Base-by-base conservation (phyloP, 1,140 invertebrate genomes). In the Trinorchestia longiramus region DNA sequence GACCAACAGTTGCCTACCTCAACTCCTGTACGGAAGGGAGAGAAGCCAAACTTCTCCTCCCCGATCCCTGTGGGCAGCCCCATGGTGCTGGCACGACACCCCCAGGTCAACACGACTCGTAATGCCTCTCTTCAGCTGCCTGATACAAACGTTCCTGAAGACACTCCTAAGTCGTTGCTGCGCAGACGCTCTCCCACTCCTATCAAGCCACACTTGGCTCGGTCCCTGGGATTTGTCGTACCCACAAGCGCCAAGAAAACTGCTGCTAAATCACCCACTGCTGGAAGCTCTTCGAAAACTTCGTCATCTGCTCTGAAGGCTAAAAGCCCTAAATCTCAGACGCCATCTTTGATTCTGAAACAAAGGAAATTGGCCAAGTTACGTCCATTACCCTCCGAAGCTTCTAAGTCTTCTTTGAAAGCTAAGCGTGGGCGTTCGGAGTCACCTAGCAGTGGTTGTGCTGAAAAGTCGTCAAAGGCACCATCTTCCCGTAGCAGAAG, bases 1-100 rank as follows among this genome's bases (percentile, higher is more conserved):
- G 97, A 97, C 96, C 97, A 97, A 95, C 96, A 95, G 53, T 96
- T 97, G 0, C 97, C 97, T 28, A 97, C 97, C 40, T 97, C 97
- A 28, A 97, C 97, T 45, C 97, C 97, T 6, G 96, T 97, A 15
- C 97, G 97, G 88, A 97, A 97, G 96, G 97, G 97, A 19, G 96
- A 96, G 96, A 97, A 96, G 94, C 97, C 96, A 87, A 95, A 96
- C 45, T 88, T 87, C 44, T 77, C n/a, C 0, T 42, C 43, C n/a
- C 90, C 87, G 3, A 57, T 44, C 87, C 40, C 90, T 42, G 36
- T 87, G 36, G 95, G 45, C 57, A 96, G 92, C 95, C 92, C 96
- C 44, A 94, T 42, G 43, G 92, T 94, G 28, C 87, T 36, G 41
- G 23, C 47, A 0, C 43, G 28, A 42, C 88, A 28, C 43, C 36